A percentile compares a stretch with the other conserved stretches of the same genome.
Conservation (phyloP, 2,888 invertebrate species). For the Troides aeacus region DNA sequence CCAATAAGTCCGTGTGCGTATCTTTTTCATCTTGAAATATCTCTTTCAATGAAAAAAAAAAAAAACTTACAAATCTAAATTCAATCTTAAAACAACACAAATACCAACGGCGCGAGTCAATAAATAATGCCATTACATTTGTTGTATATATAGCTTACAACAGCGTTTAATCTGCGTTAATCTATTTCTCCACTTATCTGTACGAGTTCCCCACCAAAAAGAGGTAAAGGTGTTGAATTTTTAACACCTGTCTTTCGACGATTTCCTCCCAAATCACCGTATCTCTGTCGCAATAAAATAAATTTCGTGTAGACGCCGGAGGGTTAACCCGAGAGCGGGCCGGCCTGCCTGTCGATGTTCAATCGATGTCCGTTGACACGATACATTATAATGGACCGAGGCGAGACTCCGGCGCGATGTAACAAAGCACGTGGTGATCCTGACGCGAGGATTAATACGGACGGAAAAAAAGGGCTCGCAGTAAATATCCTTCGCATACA, state of each 20-base stretch:
- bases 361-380: conserved; percentile 79
- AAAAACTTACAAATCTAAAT: conserved; percentile 45
- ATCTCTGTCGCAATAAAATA: conserved; percentile 78
- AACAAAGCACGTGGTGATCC: conserved; percentile 78
- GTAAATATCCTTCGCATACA: conserved; percentile 65
- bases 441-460: conserved; percentile 78
- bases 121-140: conserved; percentile 54
- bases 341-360: conserved; percentile 72
- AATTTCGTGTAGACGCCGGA: conserved; percentile 77
- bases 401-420: conserved; percentile 71
- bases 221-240: conserved; percentile 74
- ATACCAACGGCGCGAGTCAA: conserved; percentile 57
- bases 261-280: conserved; percentile 77
- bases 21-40: conserved; percentile 60
- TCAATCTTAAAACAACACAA: conserved; percentile 55
- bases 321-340: conserved; percentile 64
- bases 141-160: conserved; percentile 68
- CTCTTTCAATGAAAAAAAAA: conserved; percentile 49
- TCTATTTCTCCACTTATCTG: conserved; percentile 73
- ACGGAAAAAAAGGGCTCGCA: conserved; percentile 64
- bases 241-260: conserved; percentile 78
- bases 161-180: conserved; percentile 59
- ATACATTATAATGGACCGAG: conserved; percentile 76
- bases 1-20: conserved; percentile 59
- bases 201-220: conserved; percentile 57